These are phyloP conservation scores for Drosophila elegans DNA, from an alignment of 1,140 invertebrate genomes.

Conservation along the genomic window DNA sequence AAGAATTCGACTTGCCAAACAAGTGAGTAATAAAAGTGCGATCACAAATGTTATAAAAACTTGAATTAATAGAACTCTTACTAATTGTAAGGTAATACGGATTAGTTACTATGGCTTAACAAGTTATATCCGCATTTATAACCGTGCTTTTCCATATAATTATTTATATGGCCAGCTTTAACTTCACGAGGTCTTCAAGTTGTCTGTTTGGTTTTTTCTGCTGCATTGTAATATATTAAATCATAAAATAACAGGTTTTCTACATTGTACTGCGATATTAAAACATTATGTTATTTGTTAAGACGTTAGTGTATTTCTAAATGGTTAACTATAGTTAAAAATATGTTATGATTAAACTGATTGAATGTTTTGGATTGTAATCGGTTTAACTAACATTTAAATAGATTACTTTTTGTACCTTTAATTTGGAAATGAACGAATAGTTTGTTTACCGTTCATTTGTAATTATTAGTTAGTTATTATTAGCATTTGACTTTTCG, in stretches of 20 bases:
- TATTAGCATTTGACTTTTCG: no score
- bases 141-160: background rate
- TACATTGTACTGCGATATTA: background rate
- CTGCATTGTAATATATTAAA: background rate
- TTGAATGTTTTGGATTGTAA: no score
- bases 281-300: background rate
- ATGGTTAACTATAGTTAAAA: background rate
- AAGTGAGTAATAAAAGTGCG: background rate
- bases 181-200: background rate
- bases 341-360: no score
- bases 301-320: background rate
- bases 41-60: background rate
- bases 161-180: background rate
- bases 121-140: background rate
- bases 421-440: no score
- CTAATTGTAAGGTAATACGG: background rate
- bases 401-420: no score
- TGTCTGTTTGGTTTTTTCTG: background rate
- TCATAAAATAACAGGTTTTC: background rate
- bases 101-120: background rate
- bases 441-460: no score
- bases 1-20: conserved; percentile 8
- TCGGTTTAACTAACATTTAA: no score
- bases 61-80: background rate
- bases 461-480: no score